These are phyloP conservation scores for Xenopus tropicalis DNA, from an alignment of 2,113 vertebrate genomes.

Conservation along the genomic window DNA sequence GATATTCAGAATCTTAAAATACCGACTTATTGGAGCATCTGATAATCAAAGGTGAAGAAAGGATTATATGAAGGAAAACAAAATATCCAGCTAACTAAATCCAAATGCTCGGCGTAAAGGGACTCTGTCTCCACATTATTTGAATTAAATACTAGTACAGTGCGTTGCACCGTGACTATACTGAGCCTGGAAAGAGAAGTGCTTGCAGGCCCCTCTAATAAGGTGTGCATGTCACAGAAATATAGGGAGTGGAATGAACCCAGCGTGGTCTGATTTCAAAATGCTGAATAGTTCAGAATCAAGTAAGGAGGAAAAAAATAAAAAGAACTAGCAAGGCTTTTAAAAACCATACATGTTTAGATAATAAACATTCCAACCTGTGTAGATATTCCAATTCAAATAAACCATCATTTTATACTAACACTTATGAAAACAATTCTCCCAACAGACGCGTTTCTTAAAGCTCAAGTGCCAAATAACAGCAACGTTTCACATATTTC, in stretches of 20 bases:
- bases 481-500: neutral
- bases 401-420: neutral
- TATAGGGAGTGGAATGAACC: neutral
- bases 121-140: neutral
- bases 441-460: neutral
- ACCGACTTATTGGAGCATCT: neutral
- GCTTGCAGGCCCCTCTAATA: constrained; percentile 9
- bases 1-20: too few relatives aligned
- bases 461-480: neutral
- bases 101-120: constrained; percentile 16
- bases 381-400: constrained; percentile 19
- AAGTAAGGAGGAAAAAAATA: neutral
- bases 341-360: constrained; percentile 6
- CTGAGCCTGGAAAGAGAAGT: neutral
- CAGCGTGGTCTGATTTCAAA: neutral
- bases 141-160: constrained; percentile 1
- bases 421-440: constrained; percentile 15
- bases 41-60: neutral
- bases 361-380: constrained; percentile 20
- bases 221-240: neutral
- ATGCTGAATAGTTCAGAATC: neutral
- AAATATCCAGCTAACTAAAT: constrained; percentile 17
- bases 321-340: neutral
- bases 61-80: neutral
- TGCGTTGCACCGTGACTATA: neutral